Evolutionary conservation across 2,113 vertebrate genomes (phyloP), one percentile per base, ranked within the genome.

Genomic region (Stigmatopora nigra): DNA sequence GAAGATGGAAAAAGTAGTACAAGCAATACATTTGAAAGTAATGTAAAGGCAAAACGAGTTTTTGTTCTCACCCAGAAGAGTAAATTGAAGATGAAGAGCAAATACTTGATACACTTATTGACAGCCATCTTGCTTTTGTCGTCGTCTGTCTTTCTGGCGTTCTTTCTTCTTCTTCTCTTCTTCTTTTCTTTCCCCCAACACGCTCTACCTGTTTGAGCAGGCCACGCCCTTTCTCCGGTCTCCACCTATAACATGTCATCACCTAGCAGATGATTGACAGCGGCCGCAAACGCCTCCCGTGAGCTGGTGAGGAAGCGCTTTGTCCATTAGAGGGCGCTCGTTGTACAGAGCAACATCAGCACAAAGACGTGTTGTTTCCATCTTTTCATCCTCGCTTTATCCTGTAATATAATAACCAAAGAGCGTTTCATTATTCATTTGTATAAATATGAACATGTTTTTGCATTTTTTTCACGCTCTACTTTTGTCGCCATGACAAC

Each of bases 41-140:
- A 12, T 22, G n/a, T 19, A 19, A 53, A 22, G 7, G 0, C 10
- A 17, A 46, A 53, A 45, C 3, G 48, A 56, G 19, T 16, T 8
- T 1, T 4, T 46, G 17, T 16, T 82, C 95, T 94, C 84, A 97
- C 95, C 95, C 93, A 96, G 84, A 96, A 95, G 0, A 96, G 81
- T 3, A 96, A 91, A 86, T 94, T 97, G 90, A 96, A 96, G 87
- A 92, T 3, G 82, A 97, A 94, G 79, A 97, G 91, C 5, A 90
- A 88, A 64, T 91, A 93, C 66, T 96, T 96, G 83, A 96, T 22
- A 72, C 90, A 94, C 11, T 66, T 71, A 66, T 83, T 96, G 69
- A 94, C 94, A 48, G 92, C 92, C 95, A 97, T 96, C 60, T 25
- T 12, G 53, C 6, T 5, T 12, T 16, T 2, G 2, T 61, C 7